Base-by-base conservation (phyloP, 1,140 invertebrate genomes). In the Heliconius congener region DNA sequence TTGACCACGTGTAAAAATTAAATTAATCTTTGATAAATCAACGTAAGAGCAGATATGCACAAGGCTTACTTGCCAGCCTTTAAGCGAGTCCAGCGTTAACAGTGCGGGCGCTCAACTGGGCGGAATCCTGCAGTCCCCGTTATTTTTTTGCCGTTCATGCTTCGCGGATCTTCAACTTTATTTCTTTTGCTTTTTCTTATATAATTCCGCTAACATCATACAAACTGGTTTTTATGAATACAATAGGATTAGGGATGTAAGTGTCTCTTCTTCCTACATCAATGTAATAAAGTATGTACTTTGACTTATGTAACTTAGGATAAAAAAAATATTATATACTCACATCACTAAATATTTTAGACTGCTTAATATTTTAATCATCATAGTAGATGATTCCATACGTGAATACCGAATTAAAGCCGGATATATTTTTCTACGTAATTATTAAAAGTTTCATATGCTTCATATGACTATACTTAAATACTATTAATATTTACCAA, bases 131-230 rank as follows among this genome's bases (percentile, higher is more conserved):
- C 86, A 86, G 83, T 66, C 82, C 79, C 88, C 88, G 87, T 92
- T 92, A 91, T 82, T 88, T 86, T 90, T 93, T 92, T 93, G 90
- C 86, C 85, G 85, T 85, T 76, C 82, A 86, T 88, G 81, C 83
- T 71, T 81, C 83, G 89, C 83, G 88, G 84, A 88, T 89, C 85
- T 88, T 91, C 82, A 88, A 83, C 88, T 91, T 84, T 37, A 52
- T 79, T 76, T 71, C 70, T 84, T 86, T 85, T 81, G 70, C 71
- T 84, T 85, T 86, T 87, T 86, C 46, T 84, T 77, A 71, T 74
- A 16, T 78, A 70, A 74, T 73, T 75, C 74, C 70, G 70, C 74
- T 75, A 79, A 77, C 77, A 81, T 79, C 77, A 71, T 77, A 60
- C 46, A 76, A 71, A 77, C 79, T 82, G 79, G 74, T 77, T 79